These are phyloP conservation scores for Caenorhabditis plicata DNA, from an alignment of 2,888 invertebrate species.

Conservation along the genomic window DNA sequence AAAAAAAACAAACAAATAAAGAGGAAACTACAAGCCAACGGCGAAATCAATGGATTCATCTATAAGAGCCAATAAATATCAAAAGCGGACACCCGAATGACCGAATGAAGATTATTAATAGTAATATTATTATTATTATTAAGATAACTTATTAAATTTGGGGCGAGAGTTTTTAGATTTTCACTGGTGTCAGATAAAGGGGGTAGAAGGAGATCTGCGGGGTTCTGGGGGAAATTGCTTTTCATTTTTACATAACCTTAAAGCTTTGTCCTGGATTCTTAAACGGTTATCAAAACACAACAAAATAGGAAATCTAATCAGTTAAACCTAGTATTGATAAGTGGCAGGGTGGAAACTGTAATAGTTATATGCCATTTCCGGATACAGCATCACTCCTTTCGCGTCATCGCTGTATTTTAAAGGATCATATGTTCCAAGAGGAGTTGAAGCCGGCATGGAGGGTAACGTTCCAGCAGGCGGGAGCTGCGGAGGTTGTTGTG, in stretches of 20 bases:
- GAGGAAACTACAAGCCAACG: too few relatives aligned
- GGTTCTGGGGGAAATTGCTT: conserved; percentile 7
- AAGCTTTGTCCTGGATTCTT: neutral
- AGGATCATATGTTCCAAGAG: neutral
- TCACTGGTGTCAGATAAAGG: neutral
- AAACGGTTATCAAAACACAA: neutral
- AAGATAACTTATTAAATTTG: too few relatives aligned
- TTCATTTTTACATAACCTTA: neutral
- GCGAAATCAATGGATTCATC: too few relatives aligned
- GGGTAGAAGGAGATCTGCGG: neutral
- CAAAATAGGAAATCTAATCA: neutral
- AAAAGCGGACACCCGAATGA: conserved; percentile 25
- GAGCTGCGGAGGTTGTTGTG: neutral
- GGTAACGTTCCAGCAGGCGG: neutral
- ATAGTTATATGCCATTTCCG: neutral
- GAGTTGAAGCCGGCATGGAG: conserved; percentile 2
- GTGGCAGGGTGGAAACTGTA: neutral
- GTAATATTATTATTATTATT: too few relatives aligned
- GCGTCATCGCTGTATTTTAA: conserved; percentile 1
- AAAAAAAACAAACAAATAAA: too few relatives aligned
- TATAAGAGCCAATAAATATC: too few relatives aligned
- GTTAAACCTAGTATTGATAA: neutral
- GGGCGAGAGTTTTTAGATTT: neutral
- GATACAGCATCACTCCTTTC: neutral
- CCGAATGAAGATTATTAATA: conserved; percentile 8